Evolutionary conservation across 2,888 invertebrate genomes (phyloP), one percentile per base, ranked within the genome.

Genomic region (Eueremaeus valkanovi): DNA sequence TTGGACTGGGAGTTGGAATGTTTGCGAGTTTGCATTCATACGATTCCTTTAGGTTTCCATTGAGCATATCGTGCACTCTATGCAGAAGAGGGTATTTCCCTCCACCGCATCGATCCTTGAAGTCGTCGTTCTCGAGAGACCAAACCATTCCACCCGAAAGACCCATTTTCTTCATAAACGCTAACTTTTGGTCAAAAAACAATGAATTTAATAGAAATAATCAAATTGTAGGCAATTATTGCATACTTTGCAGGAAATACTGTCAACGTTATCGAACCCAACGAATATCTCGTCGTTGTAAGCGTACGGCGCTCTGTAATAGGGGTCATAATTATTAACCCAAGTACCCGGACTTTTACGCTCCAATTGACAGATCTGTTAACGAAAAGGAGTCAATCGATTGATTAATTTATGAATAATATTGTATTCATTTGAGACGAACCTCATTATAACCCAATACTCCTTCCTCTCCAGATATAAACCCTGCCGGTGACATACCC

Each of bases 391-490:
- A n/a, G n/a, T n/a, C n/a, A n/a, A n/a, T n/a, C 11, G 21, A 63
- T 33, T 16, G 2, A 33, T 6, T n/a, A 33, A 63, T 33, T 21
- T 61, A 29, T 29, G 3, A 63, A 33, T 33, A 16, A 3, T 61
- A 31, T 24, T 31, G 13, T 58, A 31, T 11, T 9, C 3, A 63
- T 29, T 63, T 1, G n/a, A 68, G 33, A 1, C 68, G 5, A 27
- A 79, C 77, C 58, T 79, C 79, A 42, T 78, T 78, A 40, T 79
- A 79, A 0, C 78, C 78, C 21, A 79, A 68, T 1, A 78, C 78
- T 24, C 79, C 79, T 13, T 76, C 74, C 49, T 79, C 79, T 68
- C 79, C 75, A 0, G 79, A 76, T 63, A 76, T 78, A 3, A 76
- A 78, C 2, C 79, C 79, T 9, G 79, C 78, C 21, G 78, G 55